Evolutionary conservation across 2,797 vertebrate genomes (phyloP), one percentile per base, ranked within the genome.

Genomic region (Echeneis naucrates): DNA sequence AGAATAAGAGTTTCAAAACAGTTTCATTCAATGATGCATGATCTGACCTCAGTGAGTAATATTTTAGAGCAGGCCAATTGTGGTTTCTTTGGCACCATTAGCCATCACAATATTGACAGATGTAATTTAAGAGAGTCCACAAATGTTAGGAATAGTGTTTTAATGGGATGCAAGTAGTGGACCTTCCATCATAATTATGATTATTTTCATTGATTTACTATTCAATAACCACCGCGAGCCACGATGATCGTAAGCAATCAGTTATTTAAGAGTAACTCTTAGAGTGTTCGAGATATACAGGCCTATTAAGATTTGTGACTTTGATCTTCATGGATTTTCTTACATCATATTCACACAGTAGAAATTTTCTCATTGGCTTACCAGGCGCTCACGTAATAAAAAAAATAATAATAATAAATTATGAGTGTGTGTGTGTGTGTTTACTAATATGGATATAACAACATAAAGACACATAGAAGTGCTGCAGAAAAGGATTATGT

Each of bases 191-290:
- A 58, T 67, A 37, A 54, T n/a, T 63, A 47, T 52, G 45, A 54
- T 30, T 42, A 0, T 52, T 54, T 48, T 64, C 24, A n/a, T 23
- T 77, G 16, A 35, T 65, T 8, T 58, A 37, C 50, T 66, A 30
- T 72, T 68, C 14, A 61, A 52, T 68, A 78, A 59, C 57, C 45
- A 53, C 48, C 40, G 24, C 48, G 24, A 37, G 30, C 33, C 33
- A 44, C 26, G 52, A 38, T 1, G 4, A 65, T 40, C 19, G 50
- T 5, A 51, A 45, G 16, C 14, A 58, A 42, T 63, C 14, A 2
- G 56, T 55, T 16, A 69, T 65, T 73, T 35, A 74, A 63, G 19
- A 56, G 26, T 14, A 24, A 32, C 21, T 42, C n/a, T 68, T 23
- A n/a, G 7, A 54, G 17, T n/a, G 21, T 63, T 27, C 23, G 68